Evolutionary conservation across 2,113 vertebrate genomes (phyloP), one percentile per base, ranked within the genome.

Genomic region (Gasterosteus aculeatus): DNA sequence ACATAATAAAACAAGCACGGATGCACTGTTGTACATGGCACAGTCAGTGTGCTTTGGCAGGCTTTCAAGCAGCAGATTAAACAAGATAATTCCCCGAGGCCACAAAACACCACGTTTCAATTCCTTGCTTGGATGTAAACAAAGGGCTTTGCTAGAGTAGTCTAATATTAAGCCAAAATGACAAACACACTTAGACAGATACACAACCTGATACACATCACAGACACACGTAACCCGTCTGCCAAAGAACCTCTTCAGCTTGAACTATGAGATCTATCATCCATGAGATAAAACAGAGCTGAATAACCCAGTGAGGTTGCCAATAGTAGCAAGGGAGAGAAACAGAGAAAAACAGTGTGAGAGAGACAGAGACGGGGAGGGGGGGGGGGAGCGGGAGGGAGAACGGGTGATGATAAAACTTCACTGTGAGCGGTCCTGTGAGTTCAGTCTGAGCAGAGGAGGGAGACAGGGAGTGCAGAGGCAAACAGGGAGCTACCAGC

Each of bases 331-430:
- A 72, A 83, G 75, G 72, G 77, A 66, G 42, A 67, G 84, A 71
- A 63, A 51, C 77, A 82, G 73, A 63, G 77, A 61, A 56, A 41
- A 75, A 66, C 77, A 47, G 62, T 31, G 51, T 65, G 69, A 51
- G 78, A 53, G 59, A 68, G 53, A 68, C 68, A 65, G 64, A 9
- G 60, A 46, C 56, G 57, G 77, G 11, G 73, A 69, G 69, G 29
- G 69, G 35, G 51, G 82, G 80, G 67, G 15, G 42, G 78, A 47
- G 65, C 44, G 66, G 85, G 89, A 80, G 89, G 86, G 90, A 78
- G 87, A 72, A 80, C 70, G 86, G 85, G 91, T 91, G 92, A 91
- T 93, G 88, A 94, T 93, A 93, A 93, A 95, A 94, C 91, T 91
- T 91, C 89, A 81, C 87, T 81, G 89, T 78, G 83, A 90, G 87